Evolutionary conservation across 2,888 invertebrate species (phyloP).

Genomic region (Germaria angustata): DNA sequence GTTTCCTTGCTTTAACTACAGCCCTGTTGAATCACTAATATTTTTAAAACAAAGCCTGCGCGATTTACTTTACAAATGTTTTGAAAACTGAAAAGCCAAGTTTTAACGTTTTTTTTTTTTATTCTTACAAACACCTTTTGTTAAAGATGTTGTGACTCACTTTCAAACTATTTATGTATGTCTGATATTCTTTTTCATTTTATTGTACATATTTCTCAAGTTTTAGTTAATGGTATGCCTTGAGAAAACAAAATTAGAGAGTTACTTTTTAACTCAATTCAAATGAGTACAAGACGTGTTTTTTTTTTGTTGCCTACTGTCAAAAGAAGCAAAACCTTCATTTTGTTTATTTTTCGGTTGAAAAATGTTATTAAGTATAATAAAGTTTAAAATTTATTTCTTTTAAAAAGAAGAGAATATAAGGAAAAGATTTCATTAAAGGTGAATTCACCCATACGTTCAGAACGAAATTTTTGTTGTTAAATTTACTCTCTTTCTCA

Average conservation of each 20-base stretch:
- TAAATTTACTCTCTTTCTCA: too few relatives aligned
- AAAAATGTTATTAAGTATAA: not conserved
- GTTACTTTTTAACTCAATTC: not conserved
- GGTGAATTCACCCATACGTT: too few relatives aligned
- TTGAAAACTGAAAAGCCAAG: constrained; percentile 29
- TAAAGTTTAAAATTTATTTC: not conserved
- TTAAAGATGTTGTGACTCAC: constrained; percentile 54
- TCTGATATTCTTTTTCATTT: constrained; percentile 14
- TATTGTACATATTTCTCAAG: not conserved
- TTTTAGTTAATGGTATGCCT: constrained; percentile 30
- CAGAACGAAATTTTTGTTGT: too few relatives aligned
- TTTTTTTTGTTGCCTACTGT: not conserved
- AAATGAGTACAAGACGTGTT: constrained; percentile 8
- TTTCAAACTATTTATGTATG: constrained; percentile 44
- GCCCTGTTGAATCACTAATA: too few relatives aligned
- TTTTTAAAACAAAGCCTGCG: too few relatives aligned
- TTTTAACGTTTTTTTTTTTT: constrained; percentile 20
- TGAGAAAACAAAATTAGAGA: constrained; percentile 34
- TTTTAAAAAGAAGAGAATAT: too few relatives aligned
- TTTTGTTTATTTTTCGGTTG: constrained; percentile 10
- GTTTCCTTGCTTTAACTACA: too few relatives aligned
- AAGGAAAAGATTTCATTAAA: too few relatives aligned
- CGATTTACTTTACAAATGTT: too few relatives aligned
- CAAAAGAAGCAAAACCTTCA: not conserved
- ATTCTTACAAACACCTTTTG: constrained; percentile 43